phyloP scores from a whole-genome alignment of 2,797 vertebrate species.

The Pseudochirops cupreus region DNA sequence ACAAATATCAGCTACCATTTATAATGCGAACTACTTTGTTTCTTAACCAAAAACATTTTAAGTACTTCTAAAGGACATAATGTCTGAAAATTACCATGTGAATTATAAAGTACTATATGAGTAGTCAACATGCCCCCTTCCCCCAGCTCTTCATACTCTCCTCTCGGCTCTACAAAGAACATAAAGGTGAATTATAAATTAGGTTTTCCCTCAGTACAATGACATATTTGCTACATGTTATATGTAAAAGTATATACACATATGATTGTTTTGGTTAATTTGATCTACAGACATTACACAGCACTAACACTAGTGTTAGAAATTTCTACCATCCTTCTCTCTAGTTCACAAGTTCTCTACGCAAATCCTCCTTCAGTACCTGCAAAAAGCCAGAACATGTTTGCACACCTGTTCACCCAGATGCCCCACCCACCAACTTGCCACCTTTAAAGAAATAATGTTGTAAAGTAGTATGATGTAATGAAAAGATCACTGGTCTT shows the following conservation, averaged over 20 bases:
- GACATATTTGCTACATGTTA: background rate
- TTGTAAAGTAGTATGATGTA: background rate
- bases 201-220: background rate
- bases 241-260: background rate
- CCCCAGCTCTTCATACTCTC: background rate
- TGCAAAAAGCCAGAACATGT: background rate
- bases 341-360: background rate
- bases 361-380: background rate
- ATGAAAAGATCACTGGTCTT: background rate
- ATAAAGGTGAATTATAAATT: background rate
- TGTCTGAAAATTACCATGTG: background rate
- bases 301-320: background rate
- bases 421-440: background rate
- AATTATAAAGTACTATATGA: background rate
- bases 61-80: background rate
- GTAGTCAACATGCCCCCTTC: background rate
- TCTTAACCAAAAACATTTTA: background rate
- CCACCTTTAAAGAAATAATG: conserved; percentile 57
- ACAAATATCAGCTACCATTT: background rate
- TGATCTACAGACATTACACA: background rate
- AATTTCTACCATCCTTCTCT: background rate
- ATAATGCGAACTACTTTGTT: background rate
- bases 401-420: conserved; percentile 58
- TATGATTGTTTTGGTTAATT: background rate
- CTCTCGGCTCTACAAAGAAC: background rate